Conservation (phyloP, 2,888 invertebrate genomes). For the Reticulitermes lucifugus region DNA sequence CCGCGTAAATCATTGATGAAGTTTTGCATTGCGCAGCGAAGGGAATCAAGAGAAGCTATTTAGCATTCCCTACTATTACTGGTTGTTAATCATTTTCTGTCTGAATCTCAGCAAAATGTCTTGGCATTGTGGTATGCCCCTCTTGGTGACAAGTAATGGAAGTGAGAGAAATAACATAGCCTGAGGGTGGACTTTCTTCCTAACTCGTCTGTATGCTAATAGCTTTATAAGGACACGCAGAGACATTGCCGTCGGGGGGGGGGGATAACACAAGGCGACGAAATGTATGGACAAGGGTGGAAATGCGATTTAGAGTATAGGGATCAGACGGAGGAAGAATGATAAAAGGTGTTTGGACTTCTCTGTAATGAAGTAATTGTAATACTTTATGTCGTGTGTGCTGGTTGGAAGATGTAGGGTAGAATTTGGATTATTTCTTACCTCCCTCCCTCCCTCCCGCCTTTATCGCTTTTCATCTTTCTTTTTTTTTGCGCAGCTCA, state of each 20-base stretch:
- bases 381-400: too few species aligned
- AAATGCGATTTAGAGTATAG: conserved; percentile 1
- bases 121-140: not conserved
- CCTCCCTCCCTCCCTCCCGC: too few species aligned
- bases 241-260: not conserved
- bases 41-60: not conserved
- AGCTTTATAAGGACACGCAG: not conserved
- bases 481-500: too few species aligned
- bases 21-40: not conserved
- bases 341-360: too few species aligned
- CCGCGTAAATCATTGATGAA: not conserved
- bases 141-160: not conserved
- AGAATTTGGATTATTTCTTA: too few species aligned
- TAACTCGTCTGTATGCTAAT: conserved; percentile 33
- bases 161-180: not conserved
- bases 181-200: conserved; percentile 22
- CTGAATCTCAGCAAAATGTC: not conserved
- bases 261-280: conserved; percentile 15
- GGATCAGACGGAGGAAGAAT: not conserved
- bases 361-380: too few species aligned
- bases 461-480: too few species aligned
- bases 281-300: not conserved
- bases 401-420: too few species aligned
- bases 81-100: conserved; percentile 21
- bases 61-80: not conserved